Evolutionary conservation across 2,888 invertebrate genomes (phyloP), one percentile per base, ranked within the genome.

Genomic region (Leucoma salicis): DNA sequence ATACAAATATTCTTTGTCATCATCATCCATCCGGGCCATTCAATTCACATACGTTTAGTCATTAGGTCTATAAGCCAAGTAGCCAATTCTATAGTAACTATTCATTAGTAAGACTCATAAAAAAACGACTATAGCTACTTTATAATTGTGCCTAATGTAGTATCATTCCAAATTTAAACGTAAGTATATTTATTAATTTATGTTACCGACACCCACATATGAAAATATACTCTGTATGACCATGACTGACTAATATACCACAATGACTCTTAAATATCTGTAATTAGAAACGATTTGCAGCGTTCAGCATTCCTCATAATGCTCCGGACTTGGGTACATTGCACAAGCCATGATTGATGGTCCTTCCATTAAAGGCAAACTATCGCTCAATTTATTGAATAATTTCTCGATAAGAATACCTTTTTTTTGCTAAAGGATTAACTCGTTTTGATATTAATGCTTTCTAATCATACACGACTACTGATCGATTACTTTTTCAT

Each of bases 211-310:
- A 64, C 72, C 71, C 74, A 73, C 70, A 77, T 76, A 49, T 37
- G 43, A 12, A 24, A n/a, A 14, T 51, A 53, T 48, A 15, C 15
- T 64, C 62, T 59, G 75, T 77, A 70, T 81, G 76, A 78, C 78
- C 77, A 70, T 81, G 76, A 78, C 78, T 59, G 60, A 66, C 58
- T 64, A 69, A 63, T 69, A 66, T 65, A 66, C 65, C 64, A 81
- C 82, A 85, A 82, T 85, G 82, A 85, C 81, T 86, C 77, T 75
- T 79, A 82, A 86, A 82, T 82, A 79, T 81, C 71, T 66, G 66
- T 82, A 87, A 89, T 87, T 87, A 85, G 79, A 75, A 82, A 76
- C 81, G 78, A 82, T 87, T 82, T 80, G 80, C 78, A 74, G 46
- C 59, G 61, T 65, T 66, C 57, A 66, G 63, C 74, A 76, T 83